Base-by-base conservation (phyloP, 2,888 invertebrate species). In the Thymelicus lineola region DNA sequence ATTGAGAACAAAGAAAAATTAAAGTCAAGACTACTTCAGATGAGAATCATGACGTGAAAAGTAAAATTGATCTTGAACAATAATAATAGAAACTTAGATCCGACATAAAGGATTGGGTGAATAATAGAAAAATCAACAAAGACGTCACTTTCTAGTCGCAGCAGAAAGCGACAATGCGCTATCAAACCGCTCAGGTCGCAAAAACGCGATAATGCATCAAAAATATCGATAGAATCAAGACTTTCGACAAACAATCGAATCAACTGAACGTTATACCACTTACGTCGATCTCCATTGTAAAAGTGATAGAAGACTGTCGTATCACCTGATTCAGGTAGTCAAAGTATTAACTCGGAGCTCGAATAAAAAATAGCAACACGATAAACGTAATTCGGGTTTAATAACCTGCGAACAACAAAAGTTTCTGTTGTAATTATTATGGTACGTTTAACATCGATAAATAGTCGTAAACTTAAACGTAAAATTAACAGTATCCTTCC, bases 181-280 rank as follows among this genome's bases (percentile, higher is more conserved):
- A 82, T 85, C 79, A 80, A 85, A 80, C 82, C 75, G 77, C 74
- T 75, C 70, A 60, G 71, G 76, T 72, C 68, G 76, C 78, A 86
- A 86, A 88, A 88, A 88, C 80, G 77, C 78, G 79, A 84, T 84
- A 86, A 85, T 84, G 77, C 80, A 79, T 79, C 80, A 78, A 77
- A 81, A 83, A 80, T 82, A 81, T 80, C 80, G 82, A 83, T 82
- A 80, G 81, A 80, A 86, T 87, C 86, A 86, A 88, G 88, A 88
- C 84, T 86, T 71, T 77, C 77, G 75, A 76, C 70, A 72, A 77
- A 73, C 73, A 72, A 72, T 72, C 68, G 62, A 67, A 59, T 28
- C 36, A 65, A 65, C 59, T 53, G 53, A 53, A 60, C 50, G n/a
- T 48, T 59, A 50, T 59, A 38, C 36, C 38, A 59, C 59, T 66